These are phyloP conservation scores for Aix galericulata DNA, from an alignment of 2,113 vertebrate genomes.

Conservation along the genomic window DNA sequence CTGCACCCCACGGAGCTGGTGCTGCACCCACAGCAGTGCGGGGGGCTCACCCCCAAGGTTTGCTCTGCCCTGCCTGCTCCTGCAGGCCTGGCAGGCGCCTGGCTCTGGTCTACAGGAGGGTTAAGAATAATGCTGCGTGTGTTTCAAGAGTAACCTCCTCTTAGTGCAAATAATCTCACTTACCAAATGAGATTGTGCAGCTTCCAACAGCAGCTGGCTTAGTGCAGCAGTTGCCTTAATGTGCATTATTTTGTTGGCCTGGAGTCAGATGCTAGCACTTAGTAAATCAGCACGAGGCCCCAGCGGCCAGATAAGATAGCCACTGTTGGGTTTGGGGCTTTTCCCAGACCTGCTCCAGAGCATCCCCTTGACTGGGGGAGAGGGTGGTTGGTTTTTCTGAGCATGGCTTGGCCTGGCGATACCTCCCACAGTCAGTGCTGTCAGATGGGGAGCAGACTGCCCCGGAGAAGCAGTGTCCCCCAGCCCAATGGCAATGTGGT, in stretches of 20 bases:
- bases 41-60: background rate
- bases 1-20: no score
- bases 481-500: background rate
- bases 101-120: background rate
- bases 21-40: background rate
- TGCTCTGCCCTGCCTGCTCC: background rate
- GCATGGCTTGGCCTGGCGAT: background rate
- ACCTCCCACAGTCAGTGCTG: background rate
- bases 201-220: background rate
- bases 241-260: background rate
- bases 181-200: background rate
- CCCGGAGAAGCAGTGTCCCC: background rate
- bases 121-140: fast-evolving
- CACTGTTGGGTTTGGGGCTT: background rate
- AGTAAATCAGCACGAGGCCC: background rate
- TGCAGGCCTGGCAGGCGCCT: background rate
- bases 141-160: background rate
- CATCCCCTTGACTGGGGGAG: background rate
- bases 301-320: background rate
- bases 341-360: background rate
- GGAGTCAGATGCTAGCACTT: background rate
- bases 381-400: no score
- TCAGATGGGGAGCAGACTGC: background rate
- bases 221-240: background rate
- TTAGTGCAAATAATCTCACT: background rate